phyloP scores from a whole-genome alignment of 1,140 invertebrate species.

The Rhagoletis zephyria region DNA sequence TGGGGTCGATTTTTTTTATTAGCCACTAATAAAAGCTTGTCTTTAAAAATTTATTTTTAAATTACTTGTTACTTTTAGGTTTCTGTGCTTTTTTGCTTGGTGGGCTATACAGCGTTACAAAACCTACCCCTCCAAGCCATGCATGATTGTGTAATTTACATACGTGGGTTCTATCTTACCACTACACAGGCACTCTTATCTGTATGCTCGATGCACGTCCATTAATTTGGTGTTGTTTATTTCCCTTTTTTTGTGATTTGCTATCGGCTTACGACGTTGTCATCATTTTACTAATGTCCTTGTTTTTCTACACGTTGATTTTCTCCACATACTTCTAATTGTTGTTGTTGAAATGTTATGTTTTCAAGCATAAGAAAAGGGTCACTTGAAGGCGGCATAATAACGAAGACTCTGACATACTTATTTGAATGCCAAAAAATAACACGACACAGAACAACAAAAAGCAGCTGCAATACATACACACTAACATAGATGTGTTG shows the following conservation, averaged over 20 bases:
- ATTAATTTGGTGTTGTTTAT: constrained; percentile 3
- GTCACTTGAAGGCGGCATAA: background rate
- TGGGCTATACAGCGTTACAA: background rate
- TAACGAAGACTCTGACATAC: background rate
- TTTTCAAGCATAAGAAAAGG: background rate
- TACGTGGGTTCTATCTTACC: background rate
- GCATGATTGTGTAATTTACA: background rate
- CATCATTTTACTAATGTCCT: background rate
- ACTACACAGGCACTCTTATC: background rate
- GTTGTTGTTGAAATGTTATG: no score
- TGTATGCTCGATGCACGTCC: background rate
- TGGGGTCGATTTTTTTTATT: no score
- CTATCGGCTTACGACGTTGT: background rate
- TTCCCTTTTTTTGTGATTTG: background rate
- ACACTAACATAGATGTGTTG: background rate
- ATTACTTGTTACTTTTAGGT: no score
- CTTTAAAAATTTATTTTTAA: no score
- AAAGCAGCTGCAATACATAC: no score
- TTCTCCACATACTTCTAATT: background rate
- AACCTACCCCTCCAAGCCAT: background rate
- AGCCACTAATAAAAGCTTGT: no score
- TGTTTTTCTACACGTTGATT: background rate
- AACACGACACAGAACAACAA: no score
- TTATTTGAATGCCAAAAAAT: background rate
- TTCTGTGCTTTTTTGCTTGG: no score